phyloP scores from a whole-genome alignment of 2,888 invertebrate genomes.

The Caenorhabditis afra region DNA sequence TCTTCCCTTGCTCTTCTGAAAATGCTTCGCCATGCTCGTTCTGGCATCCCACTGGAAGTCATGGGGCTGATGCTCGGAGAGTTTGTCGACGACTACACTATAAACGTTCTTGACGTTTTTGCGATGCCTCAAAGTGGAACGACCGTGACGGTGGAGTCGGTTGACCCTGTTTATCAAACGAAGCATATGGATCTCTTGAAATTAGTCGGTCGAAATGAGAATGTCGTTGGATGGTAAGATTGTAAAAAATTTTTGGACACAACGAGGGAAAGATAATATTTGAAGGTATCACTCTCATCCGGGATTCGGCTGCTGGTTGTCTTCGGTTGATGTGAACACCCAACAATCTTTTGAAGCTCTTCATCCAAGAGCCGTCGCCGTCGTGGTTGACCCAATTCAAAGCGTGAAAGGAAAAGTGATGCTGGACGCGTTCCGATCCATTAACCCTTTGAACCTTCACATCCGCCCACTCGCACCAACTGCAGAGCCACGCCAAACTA shows the following conservation, averaged over 20 bases:
- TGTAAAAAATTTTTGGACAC: no score
- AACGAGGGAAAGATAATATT: no score
- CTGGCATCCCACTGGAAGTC: constrained; percentile 81
- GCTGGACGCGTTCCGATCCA: constrained; percentile 74
- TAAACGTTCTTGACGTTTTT: constrained; percentile 98
- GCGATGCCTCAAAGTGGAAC: constrained; percentile 92
- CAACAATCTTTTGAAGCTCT: constrained; percentile 84
- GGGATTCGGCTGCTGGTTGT: constrained; percentile 99
- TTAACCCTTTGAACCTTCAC: constrained; percentile 60
- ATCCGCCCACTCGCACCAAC: constrained; percentile 67
- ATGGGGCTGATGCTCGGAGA: constrained; percentile 96
- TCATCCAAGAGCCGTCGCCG: constrained; percentile 97
- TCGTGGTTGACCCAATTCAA: constrained; percentile 99
- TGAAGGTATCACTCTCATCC: constrained; percentile 96
- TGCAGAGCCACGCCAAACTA: constrained; percentile 69
- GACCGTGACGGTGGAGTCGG: constrained; percentile 70
- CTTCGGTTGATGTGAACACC: constrained; percentile 88
- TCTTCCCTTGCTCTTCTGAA: constrained; percentile 95
- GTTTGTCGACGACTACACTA: constrained; percentile 99
- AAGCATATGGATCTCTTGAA: constrained; percentile 67
- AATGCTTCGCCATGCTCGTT: constrained; percentile 97
- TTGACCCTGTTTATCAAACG: constrained; percentile 72
- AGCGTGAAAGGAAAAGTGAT: constrained; percentile 90
- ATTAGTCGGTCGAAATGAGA: constrained; percentile 64
- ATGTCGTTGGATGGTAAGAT: constrained; percentile 71